Evolutionary conservation across 2,113 vertebrate genomes (phyloP), one percentile per base, ranked within the genome.

Genomic region (Nibea albiflora): DNA sequence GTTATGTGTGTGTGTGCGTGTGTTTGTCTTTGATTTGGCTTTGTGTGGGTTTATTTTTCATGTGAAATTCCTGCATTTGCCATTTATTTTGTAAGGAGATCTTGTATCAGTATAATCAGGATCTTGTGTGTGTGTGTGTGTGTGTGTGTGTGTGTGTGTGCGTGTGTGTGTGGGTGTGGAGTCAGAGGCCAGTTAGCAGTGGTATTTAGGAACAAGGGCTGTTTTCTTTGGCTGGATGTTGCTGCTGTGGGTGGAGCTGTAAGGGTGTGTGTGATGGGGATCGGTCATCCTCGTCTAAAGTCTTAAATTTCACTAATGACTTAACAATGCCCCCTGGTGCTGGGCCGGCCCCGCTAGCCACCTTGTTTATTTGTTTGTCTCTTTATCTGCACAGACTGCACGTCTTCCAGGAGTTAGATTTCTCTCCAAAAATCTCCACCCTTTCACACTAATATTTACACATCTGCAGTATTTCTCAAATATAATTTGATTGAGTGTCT

Each of bases 241-340:
- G 79, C 73, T 60, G 71, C 71, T 89, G 75, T 85, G 76, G 80
- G 75, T 78, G 80, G 81, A 76, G 73, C 69, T 54, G 47, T 73
- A 26, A 16, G 74, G 31, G 65, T 69, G 66, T 80, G 85, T 80
- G 65, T 49, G 66, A 76, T 74, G 69, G 67, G 57, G 52, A 87
- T 80, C 49, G 47, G 85, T 86, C 83, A 77, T 73, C 65, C 62
- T 80, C 64, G 69, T 56, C 81, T 63, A 68, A 79, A 81, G 86
- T 93, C 89, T 94, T 94, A 94, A 89, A 90, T 94, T 94, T 95
- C 94, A 92, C 90, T 93, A 93, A 95, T 93, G 93, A 92, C 90
- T 94, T 94, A 94, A 95, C 86, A 85, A 94, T 89, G 82, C 92
- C 93, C 93, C 94, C 93, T 88, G 91, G 68, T 91, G 86, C 88